Evolutionary conservation across 2,888 invertebrate species (phyloP), one percentile per base, ranked within the genome.

Genomic region (Xanthia togata): DNA sequence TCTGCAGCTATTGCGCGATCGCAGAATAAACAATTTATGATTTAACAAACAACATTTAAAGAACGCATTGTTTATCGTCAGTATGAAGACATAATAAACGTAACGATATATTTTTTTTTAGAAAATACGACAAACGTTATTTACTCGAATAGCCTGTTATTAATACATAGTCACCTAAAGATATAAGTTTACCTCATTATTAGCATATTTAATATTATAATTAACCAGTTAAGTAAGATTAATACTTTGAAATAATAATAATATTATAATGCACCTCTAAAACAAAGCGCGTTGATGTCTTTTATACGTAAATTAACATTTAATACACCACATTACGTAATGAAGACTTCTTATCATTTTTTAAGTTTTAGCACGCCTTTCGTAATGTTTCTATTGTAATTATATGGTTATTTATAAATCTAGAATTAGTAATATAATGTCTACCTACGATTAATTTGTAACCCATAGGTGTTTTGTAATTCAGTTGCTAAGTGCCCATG

Each of bases 201-300:
- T 17, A 44, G 4, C 14, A 31, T 47, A n/a, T 26, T 41, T 44
- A 14, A 44, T 23, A 17, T 60, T 2, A 53, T 11, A 35, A 35
- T 35, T 71, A 76, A 62, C 44, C 9, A 38, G n/a, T 55, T 44
- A 26, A 20, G 9, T 8, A 70, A 35, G 2, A 70, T 31, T 8
- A 62, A 44, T 35, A 41, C 5, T 47, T 17, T 11, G 5, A 11
- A 14, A 20, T 35, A 47, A 57, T 31, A 41, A 50, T 5, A 57
- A 31, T 9, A 50, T 50, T 50, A 50, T 8, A 26, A 35, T 41
- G 4, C 44, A 72, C 60, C 26, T 60, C 11, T 11, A 59, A n/a
- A 57, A 41, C 5, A 3, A 68, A 73, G 82, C 92, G 93, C 93
- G 94, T 94, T 94, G 92, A 94, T 87, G 89, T 94, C 94, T 93